A percentile compares a stretch with the other conserved stretches of the same genome.
Conservation (phyloP, 2,113 vertebrate genomes). For the Hucho hucho region DNA sequence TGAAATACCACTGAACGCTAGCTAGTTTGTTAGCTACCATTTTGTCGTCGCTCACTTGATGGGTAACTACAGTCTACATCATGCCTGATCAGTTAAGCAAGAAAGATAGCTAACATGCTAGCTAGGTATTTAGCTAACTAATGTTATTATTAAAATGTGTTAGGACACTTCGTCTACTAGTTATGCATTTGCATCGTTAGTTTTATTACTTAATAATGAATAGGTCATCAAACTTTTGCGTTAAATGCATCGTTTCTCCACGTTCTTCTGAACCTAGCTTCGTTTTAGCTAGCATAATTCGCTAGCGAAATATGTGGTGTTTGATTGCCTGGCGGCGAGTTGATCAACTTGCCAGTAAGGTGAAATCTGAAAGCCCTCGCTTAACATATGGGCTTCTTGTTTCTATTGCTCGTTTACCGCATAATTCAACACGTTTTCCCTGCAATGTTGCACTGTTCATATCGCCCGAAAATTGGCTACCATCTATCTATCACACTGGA, state of each 20-base stretch:
- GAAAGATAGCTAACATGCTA: background rate
- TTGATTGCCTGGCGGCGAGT: background rate
- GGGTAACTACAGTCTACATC: background rate
- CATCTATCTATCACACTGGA: background rate
- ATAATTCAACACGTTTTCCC: background rate
- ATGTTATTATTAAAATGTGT: background rate
- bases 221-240: background rate
- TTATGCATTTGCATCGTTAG: background rate
- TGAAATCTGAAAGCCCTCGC: background rate
- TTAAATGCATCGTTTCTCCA: background rate
- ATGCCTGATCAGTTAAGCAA: background rate
- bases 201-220: background rate
- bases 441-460: background rate
- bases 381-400: background rate
- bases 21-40: slow-evolving; percentile 4
- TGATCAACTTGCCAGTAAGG: background rate
- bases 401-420: background rate
- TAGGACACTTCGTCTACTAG: background rate
- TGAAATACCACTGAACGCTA: background rate
- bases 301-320: background rate
- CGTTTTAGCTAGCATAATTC: background rate
- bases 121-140: background rate
- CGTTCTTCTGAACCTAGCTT: background rate
- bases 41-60: background rate
- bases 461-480: background rate